A percentile compares a stretch with the other conserved stretches of the same genome.
Evolutionary conservation across 2,888 invertebrate species (phyloP).

Genomic region (Metacarcinus magister): DNA sequence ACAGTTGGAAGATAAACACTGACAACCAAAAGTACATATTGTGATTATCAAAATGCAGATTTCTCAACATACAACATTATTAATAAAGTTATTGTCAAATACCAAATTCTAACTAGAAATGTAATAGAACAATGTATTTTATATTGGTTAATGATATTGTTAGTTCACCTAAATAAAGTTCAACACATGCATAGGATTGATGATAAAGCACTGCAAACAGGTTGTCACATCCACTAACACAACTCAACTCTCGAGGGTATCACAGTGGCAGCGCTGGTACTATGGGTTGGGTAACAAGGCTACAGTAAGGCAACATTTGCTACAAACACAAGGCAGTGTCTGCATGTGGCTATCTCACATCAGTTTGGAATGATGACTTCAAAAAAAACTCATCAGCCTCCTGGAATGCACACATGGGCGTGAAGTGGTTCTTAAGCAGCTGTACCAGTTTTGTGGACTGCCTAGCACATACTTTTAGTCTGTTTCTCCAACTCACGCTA

Average conservation of each 20-base stretch:
- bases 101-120: background rate
- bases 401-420: background rate
- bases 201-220: background rate
- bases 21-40: background rate
- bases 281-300: slow-evolving; percentile 52
- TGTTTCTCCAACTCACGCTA: background rate
- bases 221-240: background rate
- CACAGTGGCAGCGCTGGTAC: slow-evolving; percentile 16
- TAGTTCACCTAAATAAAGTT: background rate
- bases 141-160: background rate
- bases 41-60: background rate
- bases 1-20: background rate
- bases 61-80: background rate
- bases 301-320: slow-evolving; percentile 70
- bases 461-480: background rate
- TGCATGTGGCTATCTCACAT: background rate
- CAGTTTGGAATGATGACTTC: background rate
- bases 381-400: background rate
- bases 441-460: slow-evolving; percentile 2
- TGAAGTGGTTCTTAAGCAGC: background rate
- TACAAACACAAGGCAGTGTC: slow-evolving; percentile 44
- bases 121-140: background rate
- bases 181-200: background rate
- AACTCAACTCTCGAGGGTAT: background rate
- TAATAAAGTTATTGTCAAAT: background rate